phyloP scores from a whole-genome alignment of 2,797 vertebrate species.

The Sorex maritimensis region DNA sequence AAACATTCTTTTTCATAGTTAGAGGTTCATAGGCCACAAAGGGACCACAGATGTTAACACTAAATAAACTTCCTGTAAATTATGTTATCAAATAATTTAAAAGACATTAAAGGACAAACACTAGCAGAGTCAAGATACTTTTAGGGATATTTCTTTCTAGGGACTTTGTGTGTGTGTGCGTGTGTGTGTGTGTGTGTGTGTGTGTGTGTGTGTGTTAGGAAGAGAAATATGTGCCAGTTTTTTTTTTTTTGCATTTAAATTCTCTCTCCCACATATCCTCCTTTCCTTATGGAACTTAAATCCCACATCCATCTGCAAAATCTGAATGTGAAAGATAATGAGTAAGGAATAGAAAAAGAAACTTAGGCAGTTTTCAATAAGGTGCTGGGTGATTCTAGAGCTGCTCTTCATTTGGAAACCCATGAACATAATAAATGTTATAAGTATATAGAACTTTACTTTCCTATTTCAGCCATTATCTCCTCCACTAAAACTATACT shows the following conservation, averaged over 20 bases:
- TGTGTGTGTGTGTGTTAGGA: background rate
- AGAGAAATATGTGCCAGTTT: background rate
- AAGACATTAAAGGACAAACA: constrained; percentile 67
- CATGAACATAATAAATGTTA: background rate
- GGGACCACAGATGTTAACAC: constrained; percentile 28
- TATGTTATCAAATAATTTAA: constrained; percentile 60
- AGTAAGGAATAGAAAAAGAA: constrained; percentile 8
- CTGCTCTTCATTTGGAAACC: constrained; percentile 16
- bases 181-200: too few species aligned
- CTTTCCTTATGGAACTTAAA: background rate
- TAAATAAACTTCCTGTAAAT: constrained; percentile 74
- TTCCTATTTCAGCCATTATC: background rate
- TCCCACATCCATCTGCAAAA: background rate
- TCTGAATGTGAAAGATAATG: background rate
- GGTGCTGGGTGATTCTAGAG: background rate
- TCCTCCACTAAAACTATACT: background rate
- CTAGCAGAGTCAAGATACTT: constrained; percentile 54
- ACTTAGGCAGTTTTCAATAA: background rate
- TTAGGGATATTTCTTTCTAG: constrained; percentile 55
- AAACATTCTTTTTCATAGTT: constrained; percentile 68
- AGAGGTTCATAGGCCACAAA: constrained; percentile 68
- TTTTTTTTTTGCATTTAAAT: background rate
- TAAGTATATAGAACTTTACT: background rate
- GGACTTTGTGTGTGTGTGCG: background rate
- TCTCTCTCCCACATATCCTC: background rate